Evolutionary conservation across 2,797 vertebrate species (phyloP), one percentile per base, ranked within the genome.

Genomic region (Lithobates pipiens): DNA sequence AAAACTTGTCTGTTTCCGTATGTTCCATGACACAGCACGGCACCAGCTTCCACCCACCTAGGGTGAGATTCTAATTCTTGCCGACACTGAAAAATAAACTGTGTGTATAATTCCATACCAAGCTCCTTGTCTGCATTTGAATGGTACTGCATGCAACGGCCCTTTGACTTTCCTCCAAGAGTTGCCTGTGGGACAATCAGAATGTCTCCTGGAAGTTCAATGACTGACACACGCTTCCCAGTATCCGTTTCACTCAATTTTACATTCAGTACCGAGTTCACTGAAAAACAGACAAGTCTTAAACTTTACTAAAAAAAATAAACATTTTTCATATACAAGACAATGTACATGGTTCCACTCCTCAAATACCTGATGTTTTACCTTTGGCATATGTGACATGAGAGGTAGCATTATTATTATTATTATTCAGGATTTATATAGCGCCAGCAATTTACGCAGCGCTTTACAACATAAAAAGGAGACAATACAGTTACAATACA

Each of bases 1-100:
- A 99, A 94, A 44, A 99, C 97, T 82, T 99, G 98, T 91, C 96
- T 94, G 93, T 97, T 98, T n/a, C 98, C 97, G 0, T 98, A 99
- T 0, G 97, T 99, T 65, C 98, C 98, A 0, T 96, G 95, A 88
- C 93, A 92, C 57, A 98, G 90, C 0, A 88, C 86, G 77, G 94
- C 93, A 8, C 93, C 92, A 0, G 92, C 91, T 78, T 94, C 94
- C 0, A 71, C 0, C 68, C 96, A 95, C 84, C 92, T 96, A 21
- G 67, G 78, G 25, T 88, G 92, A 16, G 81, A 83, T 76, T 91
- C 82, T 83, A 99, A 72, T 32, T 96, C 94, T 89, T 94, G 92
- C 91, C 97, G 94, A 89, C 97, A 99, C 23, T 95, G 90, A 77
- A 92, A 88, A 10, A 98, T 95, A 25, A 99, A 97, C 44, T 91